These are phyloP conservation scores for Maccullochella peelii DNA, from an alignment of 2,113 vertebrate species.

Conservation along the genomic window DNA sequence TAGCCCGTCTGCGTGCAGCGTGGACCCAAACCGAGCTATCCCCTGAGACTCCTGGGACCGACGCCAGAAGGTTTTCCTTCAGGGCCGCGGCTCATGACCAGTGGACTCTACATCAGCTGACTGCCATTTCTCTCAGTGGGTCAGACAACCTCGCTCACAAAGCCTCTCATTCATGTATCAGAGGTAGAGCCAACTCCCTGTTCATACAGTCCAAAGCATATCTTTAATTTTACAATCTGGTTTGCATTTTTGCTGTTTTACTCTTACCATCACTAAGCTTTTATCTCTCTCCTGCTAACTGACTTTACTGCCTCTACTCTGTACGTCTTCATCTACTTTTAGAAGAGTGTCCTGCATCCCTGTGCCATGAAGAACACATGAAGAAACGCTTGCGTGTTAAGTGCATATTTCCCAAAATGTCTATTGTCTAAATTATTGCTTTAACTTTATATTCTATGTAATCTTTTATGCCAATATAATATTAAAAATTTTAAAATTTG, in stretches of 20 bases:
- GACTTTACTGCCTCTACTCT: not conserved
- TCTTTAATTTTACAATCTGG: not conserved
- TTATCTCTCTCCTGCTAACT: not conserved
- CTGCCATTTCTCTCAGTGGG: slow-evolving; percentile 50
- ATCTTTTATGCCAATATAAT: too few species aligned
- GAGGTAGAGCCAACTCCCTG: slow-evolving; percentile 1
- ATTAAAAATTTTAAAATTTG: too few species aligned
- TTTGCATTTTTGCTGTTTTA: not conserved
- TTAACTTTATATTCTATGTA: too few species aligned
- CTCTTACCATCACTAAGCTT: not conserved
- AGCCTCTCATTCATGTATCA: slow-evolving; percentile 64
- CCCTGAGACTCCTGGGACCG: slow-evolving; percentile 32
- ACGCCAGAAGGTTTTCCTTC: slow-evolving; percentile 22
- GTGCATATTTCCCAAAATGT: slow-evolving; percentile 26
- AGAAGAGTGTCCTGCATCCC: not conserved
- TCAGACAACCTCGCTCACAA: slow-evolving; percentile 58
- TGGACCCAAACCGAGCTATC: not conserved
- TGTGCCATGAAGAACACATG: slow-evolving; percentile 1
- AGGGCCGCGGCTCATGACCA: slow-evolving; percentile 58
- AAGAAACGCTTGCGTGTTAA: not conserved
- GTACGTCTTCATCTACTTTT: not conserved
- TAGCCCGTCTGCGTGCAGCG: not conserved
- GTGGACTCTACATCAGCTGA: slow-evolving; percentile 71
- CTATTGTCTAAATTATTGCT: too few species aligned
- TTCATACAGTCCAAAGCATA: slow-evolving; percentile 6